These are phyloP conservation scores for Caranx ignobilis DNA, from an alignment of 2,113 vertebrate genomes.

Conservation along the genomic window DNA sequence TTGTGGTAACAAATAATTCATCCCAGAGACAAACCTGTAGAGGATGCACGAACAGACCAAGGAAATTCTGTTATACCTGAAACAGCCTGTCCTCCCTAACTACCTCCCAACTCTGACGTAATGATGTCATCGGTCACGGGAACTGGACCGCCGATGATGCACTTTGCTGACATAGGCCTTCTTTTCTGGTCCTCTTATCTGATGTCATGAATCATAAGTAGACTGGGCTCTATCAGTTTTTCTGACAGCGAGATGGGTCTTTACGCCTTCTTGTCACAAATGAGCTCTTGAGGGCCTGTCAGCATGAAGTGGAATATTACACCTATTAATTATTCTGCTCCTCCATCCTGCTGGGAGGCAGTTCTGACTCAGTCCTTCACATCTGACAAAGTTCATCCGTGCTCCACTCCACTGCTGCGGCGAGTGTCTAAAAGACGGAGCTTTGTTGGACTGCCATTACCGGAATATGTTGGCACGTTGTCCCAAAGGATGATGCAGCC, in stretches of 20 bases:
- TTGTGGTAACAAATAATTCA: not conserved
- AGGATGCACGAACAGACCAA: slow-evolving; percentile 10
- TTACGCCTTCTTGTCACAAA: slow-evolving; percentile 58
- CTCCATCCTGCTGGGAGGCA: slow-evolving; percentile 41
- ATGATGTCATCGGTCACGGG: slow-evolving; percentile 50
- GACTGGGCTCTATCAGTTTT: slow-evolving; percentile 43
- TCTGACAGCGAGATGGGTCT: slow-evolving; percentile 55
- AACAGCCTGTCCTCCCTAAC: slow-evolving; percentile 30
- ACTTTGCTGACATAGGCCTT: slow-evolving; percentile 11
- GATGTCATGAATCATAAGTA: slow-evolving; percentile 53
- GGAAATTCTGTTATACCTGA: slow-evolving; percentile 40
- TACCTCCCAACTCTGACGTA: slow-evolving; percentile 43
- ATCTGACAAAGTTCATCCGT: slow-evolving; percentile 59
- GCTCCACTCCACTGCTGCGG: slow-evolving; percentile 18
- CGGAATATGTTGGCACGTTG: slow-evolving; percentile 47
- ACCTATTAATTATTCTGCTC: slow-evolving; percentile 65
- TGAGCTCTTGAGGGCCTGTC: slow-evolving; percentile 56
- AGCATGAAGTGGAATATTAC: slow-evolving; percentile 61
- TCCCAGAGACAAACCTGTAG: not conserved
- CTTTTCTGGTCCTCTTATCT: slow-evolving; percentile 36
- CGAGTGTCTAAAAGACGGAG: slow-evolving; percentile 35
- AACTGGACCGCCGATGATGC: not conserved
- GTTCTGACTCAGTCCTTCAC: slow-evolving; percentile 46
- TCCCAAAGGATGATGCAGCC: slow-evolving; percentile 13
- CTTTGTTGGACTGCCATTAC: slow-evolving; percentile 30